Evolutionary conservation across 1,140 invertebrate genomes (phyloP).

Genomic region (Anagrus nilaparvatae): DNA sequence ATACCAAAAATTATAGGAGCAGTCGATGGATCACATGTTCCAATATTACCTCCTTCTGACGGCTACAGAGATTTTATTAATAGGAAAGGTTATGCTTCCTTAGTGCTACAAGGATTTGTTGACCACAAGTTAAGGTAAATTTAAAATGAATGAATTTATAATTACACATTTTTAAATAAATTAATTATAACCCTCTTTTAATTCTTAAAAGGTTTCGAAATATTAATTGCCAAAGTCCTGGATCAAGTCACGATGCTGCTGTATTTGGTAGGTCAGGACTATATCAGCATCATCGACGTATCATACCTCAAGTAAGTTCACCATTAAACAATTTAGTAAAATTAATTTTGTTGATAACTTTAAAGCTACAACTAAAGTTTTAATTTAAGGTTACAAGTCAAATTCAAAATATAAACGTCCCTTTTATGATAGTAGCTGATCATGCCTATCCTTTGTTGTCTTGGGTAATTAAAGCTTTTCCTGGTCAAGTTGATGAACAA

Average conservation of each 20-base stretch:
- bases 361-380: neutral
- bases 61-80: constrained; percentile 3
- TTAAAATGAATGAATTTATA: too few relatives aligned
- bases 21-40: constrained; percentile 1
- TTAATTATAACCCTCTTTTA: neutral
- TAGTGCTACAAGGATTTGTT: neutral
- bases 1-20: too few relatives aligned
- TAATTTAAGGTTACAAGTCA: neutral
- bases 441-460: too few relatives aligned
- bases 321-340: neutral
- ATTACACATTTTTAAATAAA: too few relatives aligned
- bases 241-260: neutral
- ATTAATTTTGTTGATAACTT: neutral
- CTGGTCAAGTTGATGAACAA: too few relatives aligned
- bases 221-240: neutral
- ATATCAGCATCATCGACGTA: neutral
- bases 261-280: neutral
- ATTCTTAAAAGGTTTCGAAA: neutral
- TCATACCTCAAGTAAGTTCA: neutral
- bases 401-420: neutral
- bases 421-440: too few relatives aligned
- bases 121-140: neutral
- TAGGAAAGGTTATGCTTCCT: neutral
- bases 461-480: too few relatives aligned
- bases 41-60: neutral